These are phyloP conservation scores for Cervus canadensis DNA, from an alignment of 2,113 vertebrate species.

Conservation along the genomic window DNA sequence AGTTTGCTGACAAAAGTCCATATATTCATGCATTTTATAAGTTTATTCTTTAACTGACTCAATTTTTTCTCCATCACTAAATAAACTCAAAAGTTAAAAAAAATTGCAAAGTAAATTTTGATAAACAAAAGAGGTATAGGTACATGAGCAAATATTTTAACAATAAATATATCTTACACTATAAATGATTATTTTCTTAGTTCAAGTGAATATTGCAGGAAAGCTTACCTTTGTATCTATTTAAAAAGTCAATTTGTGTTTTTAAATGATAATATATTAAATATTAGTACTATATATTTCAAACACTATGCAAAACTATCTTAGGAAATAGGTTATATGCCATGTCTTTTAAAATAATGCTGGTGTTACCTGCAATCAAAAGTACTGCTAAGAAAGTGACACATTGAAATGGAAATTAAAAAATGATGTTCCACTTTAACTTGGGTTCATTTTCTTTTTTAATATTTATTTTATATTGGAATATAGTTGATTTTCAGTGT, in stretches of 20 bases:
- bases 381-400: not conserved
- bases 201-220: not conserved
- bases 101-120: not conserved
- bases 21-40: not conserved
- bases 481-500: not conserved
- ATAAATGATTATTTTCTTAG: not conserved
- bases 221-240: not conserved
- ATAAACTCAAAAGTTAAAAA: not conserved
- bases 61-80: not conserved
- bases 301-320: not conserved
- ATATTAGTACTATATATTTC: not conserved
- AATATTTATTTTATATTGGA: not conserved
- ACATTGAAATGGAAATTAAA: not conserved
- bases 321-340: not conserved
- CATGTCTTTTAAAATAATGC: not conserved
- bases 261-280: not conserved
- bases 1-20: not conserved
- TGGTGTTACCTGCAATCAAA: not conserved
- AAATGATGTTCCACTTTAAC: not conserved
- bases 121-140: not conserved
- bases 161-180: not conserved
- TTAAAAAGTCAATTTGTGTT: not conserved
- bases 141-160: not conserved
- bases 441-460: not conserved
- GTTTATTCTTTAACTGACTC: not conserved